Base-by-base conservation (phyloP, 2,888 invertebrate genomes). In the Molorchus minor region DNA sequence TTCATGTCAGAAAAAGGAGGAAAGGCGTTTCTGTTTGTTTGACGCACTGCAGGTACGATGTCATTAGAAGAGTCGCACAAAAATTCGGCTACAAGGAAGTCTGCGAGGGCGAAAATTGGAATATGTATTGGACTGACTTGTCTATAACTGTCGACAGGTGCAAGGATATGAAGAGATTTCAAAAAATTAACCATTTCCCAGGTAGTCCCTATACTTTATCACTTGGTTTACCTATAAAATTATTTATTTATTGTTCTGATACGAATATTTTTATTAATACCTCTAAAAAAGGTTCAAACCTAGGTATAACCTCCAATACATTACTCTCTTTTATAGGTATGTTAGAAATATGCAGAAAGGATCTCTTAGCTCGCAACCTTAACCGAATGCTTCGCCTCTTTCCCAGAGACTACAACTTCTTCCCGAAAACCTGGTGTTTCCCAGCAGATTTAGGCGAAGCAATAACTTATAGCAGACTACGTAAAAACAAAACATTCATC, bases 371-470 rank as follows among this genome's bases (percentile, higher is more conserved):
- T 1, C 84, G 94, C 57, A 96, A 96, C 81, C 84, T 96, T 61
- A 95, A 93, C 78, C 86, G 94, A 68, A 95, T 96, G 95, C 84
- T 89, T 61, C 90, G 92, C 79, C 82, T 92, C 55, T 96, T 93
- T 79, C 94, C 95, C 0, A 89, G 89, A 71, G 95, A 96, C 65
- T 96, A 95, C 79, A 92, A 91, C 75, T 93, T 96, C 77, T 96
- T 94, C 78, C 96, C 96, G 0, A 93, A 92, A 82, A 94, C 95
- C 5, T 96, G 96, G 95, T 93, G 94, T 79, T 85, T 96, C 67
- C 96, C 96, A 19, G 91, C 94, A 15, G 94, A 95, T 77, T 85
- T 90, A 63, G 91, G 91, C 1, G 92, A 89, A 78, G 92, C 89
- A 10, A 81, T 87, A 56, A 87, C 84, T 68, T 92, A 88, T 77